phyloP scores from a whole-genome alignment of 2,888 invertebrate species.

The Panopea generosa region DNA sequence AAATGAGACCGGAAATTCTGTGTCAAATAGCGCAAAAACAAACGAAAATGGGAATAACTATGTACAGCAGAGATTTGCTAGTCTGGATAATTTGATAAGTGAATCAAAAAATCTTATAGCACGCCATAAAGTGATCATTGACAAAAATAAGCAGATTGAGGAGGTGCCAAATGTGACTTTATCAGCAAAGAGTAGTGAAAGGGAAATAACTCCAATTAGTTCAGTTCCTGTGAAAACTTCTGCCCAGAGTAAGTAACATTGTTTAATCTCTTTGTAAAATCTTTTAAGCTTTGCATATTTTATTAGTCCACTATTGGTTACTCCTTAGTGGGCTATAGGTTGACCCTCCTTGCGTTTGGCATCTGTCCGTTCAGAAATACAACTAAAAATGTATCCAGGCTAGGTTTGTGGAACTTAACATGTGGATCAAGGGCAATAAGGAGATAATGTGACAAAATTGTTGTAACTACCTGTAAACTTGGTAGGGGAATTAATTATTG shows the following conservation, averaged over 20 bases:
- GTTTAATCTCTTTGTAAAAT: too few species aligned
- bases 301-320: too few species aligned
- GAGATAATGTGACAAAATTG: too few species aligned
- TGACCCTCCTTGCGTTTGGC: too few species aligned
- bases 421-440: too few species aligned
- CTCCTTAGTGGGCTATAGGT: too few species aligned
- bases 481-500: too few species aligned
- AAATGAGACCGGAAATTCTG: slow-evolving; percentile 20
- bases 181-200: slow-evolving; percentile 6
- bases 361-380: too few species aligned
- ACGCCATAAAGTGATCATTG: slow-evolving; percentile 68
- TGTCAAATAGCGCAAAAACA: neutral
- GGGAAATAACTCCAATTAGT: slow-evolving; percentile 8
- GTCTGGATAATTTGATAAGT: slow-evolving; percentile 66
- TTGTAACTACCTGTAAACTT: too few species aligned
- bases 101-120: slow-evolving; percentile 69
- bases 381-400: too few species aligned
- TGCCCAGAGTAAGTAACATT: neutral
- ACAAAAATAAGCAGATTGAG: slow-evolving; percentile 60
- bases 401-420: too few species aligned
- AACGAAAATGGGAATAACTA: slow-evolving; percentile 51
- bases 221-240: slow-evolving; percentile 1
- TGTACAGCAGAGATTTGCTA: slow-evolving; percentile 67
- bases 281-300: too few species aligned
- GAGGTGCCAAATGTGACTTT: slow-evolving; percentile 19